phyloP scores from a whole-genome alignment of 2,797 vertebrate genomes.

The Cottoperca gobio region DNA sequence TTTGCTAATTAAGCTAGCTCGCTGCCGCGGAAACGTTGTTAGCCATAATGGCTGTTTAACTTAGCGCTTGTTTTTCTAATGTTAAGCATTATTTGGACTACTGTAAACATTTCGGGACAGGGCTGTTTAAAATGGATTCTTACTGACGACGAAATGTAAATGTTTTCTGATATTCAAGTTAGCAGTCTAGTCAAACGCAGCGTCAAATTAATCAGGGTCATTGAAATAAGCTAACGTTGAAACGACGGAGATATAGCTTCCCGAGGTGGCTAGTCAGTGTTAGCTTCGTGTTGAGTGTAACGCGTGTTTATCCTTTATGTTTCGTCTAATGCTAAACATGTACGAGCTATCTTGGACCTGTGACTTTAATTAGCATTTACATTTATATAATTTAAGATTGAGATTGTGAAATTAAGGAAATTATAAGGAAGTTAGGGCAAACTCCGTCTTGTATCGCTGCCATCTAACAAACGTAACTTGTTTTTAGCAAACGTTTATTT shows the following conservation, averaged over 20 bases:
- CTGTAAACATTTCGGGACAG: not conserved
- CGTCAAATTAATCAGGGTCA: not conserved
- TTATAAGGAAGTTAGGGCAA: not conserved
- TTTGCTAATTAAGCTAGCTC: slow-evolving; percentile 61
- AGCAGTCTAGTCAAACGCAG: accelerated
- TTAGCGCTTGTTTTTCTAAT: slow-evolving; percentile 29
- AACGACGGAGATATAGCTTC: slow-evolving; percentile 17
- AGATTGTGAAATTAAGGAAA: not conserved
- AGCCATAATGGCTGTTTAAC: slow-evolving; percentile 49
- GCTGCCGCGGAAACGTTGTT: slow-evolving; percentile 59
- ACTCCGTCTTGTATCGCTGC: not conserved
- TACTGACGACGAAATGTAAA: accelerated
- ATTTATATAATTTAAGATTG: accelerated
- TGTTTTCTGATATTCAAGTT: accelerated
- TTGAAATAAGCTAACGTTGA: not conserved
- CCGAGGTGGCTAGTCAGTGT: slow-evolving; percentile 51
- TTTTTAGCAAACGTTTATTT: not conserved
- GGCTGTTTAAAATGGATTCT: accelerated
- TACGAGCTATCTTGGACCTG: accelerated
- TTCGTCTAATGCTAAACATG: accelerated
- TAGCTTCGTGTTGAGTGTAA: slow-evolving; percentile 40
- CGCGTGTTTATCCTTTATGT: slow-evolving; percentile 34
- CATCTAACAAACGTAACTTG: not conserved
- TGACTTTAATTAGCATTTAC: accelerated
- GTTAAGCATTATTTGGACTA: not conserved